Evolutionary conservation across 92 coral and sea anemone species (phyloP).

Genomic region (Hydrozoanthus gracilis): DNA sequence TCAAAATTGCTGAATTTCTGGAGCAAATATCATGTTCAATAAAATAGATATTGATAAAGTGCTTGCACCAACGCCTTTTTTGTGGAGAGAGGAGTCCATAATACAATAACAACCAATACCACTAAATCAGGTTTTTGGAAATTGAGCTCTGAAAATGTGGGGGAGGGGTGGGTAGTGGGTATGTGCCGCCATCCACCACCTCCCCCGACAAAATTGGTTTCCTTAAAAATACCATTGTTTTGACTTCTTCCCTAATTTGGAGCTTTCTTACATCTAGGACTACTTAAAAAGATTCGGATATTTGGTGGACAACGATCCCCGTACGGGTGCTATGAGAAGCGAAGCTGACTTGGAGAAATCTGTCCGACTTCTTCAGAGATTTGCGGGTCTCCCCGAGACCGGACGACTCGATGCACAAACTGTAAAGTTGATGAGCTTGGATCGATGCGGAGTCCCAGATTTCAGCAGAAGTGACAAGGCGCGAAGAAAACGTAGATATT

Average conservation of each 20-base stretch:
- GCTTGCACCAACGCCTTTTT: too few relatives aligned
- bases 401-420: conserved; percentile 71
- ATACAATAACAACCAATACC: too few relatives aligned
- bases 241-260: too few relatives aligned
- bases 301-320: conserved; percentile 48
- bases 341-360: conserved; percentile 33
- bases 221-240: too few relatives aligned
- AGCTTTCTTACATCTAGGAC: conserved; percentile 6
- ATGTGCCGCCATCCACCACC: background rate
- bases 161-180: too few relatives aligned
- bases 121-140: too few relatives aligned
- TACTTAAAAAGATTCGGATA: conserved; percentile 51
- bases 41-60: too few relatives aligned
- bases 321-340: conserved; percentile 49
- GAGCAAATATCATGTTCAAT: too few relatives aligned
- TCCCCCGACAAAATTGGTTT: background rate
- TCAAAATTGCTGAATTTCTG: too few relatives aligned
- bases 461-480: conserved; percentile 40
- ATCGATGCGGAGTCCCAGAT: conserved; percentile 79
- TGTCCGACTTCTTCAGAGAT: conserved; percentile 65
- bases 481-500: conserved; percentile 60
- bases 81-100: too few relatives aligned
- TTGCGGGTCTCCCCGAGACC: conserved; percentile 71
- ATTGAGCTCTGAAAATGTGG: too few relatives aligned
- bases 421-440: conserved; percentile 57